Conservation (phyloP, 1,140 invertebrate genomes). For the Bombus ignitus region DNA sequence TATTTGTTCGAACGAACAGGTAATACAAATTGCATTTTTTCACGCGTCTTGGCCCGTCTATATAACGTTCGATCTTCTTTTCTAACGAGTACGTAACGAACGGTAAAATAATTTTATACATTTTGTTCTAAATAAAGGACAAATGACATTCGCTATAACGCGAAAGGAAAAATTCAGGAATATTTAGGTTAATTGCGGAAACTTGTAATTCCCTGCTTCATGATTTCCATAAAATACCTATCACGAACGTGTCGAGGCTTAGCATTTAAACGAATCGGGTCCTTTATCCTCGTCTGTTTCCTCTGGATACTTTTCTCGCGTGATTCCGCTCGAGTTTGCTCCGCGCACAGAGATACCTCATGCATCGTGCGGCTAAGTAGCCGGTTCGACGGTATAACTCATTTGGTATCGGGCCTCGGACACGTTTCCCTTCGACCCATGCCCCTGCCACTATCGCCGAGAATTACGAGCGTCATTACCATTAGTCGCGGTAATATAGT, state of each 20-base stretch:
- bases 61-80: too few relatives aligned
- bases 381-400: slow-evolving; percentile 63
- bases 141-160: background rate
- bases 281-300: background rate
- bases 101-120: too few relatives aligned
- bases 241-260: background rate
- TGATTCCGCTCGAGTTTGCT: slow-evolving; percentile 40
- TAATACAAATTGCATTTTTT: too few relatives aligned
- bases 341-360: slow-evolving; percentile 16
- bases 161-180: background rate
- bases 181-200: background rate
- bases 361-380: slow-evolving; percentile 41
- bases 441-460: slow-evolving; percentile 61
- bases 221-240: background rate
- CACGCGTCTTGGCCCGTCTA: too few relatives aligned
- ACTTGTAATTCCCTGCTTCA: background rate
- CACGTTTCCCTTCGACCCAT: slow-evolving; percentile 49
- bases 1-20: too few relatives aligned
- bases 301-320: slow-evolving; percentile 39
- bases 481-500: slow-evolving; percentile 58
- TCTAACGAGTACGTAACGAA: too few relatives aligned
- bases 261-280: background rate
- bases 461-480: slow-evolving; percentile 75
- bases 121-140: background rate
- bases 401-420: slow-evolving; percentile 60